Percentiles rank a stretch among this genome's conserved stretches.
Evolutionary conservation across 2,888 invertebrate genomes (phyloP).

Genomic region (Trissolcus brochymenae): DNA sequence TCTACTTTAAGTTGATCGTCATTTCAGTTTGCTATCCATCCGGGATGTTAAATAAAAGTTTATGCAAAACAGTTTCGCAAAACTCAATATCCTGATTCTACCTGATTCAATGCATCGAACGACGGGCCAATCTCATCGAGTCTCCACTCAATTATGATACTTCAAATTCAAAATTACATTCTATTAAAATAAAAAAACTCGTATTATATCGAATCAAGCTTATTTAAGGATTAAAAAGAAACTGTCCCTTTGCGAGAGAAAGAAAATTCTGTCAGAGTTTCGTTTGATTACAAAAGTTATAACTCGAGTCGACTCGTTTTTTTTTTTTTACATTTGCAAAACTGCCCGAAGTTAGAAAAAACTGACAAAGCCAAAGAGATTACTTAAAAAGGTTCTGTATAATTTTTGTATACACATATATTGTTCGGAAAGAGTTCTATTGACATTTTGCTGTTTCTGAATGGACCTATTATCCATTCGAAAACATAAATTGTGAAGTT

Average conservation of each 20-base stretch:
- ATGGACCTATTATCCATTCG: conserved; percentile 1
- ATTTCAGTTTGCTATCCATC: too few relatives aligned
- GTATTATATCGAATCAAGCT: too few relatives aligned
- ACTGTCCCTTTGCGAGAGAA: not conserved
- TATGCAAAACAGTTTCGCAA: not conserved
- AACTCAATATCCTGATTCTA: conserved; percentile 18
- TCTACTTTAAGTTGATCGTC: too few relatives aligned
- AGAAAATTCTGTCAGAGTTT: too few relatives aligned
- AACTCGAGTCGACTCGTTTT: too few relatives aligned
- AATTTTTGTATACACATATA: too few relatives aligned
- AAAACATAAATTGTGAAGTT: not conserved
- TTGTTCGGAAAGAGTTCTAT: not conserved
- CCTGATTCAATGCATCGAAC: conserved; percentile 44
- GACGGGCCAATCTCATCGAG: conserved; percentile 45
- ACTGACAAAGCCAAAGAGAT: too few relatives aligned
- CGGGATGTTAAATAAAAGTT: conserved; percentile 1
- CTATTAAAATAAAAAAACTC: not conserved
- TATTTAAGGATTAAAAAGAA: too few relatives aligned
- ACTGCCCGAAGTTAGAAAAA: not conserved
- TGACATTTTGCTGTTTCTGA: not conserved
- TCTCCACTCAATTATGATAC: conserved; percentile 44
- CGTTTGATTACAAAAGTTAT: too few relatives aligned
- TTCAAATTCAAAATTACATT: conserved; percentile 14
- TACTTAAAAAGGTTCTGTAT: too few relatives aligned
- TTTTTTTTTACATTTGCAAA: too few relatives aligned